Percentiles rank a stretch among this genome's conserved stretches.
Evolutionary conservation across 1,140 invertebrate species (phyloP).

Genomic region (Pachyrhynchus sulphureomaculatus): DNA sequence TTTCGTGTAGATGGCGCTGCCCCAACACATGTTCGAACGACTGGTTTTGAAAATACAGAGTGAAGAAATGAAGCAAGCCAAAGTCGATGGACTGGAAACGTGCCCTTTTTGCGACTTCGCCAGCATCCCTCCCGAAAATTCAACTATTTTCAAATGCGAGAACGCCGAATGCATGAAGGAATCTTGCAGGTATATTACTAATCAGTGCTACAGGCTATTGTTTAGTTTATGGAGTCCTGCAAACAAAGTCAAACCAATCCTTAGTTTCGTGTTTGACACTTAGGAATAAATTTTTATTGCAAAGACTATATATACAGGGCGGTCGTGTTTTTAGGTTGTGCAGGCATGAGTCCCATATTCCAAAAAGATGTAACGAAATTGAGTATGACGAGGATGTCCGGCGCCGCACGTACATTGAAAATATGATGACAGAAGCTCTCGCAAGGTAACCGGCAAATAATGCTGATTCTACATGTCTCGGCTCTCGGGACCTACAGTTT

Average conservation of each 20-base stretch:
- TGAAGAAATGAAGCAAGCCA: constrained; percentile 61
- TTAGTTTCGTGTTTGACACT: constrained; percentile 51
- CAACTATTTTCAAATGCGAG: constrained; percentile 65
- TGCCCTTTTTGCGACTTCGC: constrained; percentile 69
- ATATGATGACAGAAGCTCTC: constrained; percentile 67
- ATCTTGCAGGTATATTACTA: constrained; percentile 52
- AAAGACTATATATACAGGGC: too few relatives aligned
- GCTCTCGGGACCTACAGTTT: too few relatives aligned
- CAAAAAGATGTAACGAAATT: constrained; percentile 63
- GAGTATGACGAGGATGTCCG: constrained; percentile 60
- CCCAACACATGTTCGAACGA: constrained; percentile 55
- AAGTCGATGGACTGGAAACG: constrained; percentile 60
- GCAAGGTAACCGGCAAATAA: too few relatives aligned
- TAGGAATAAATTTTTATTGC: too few relatives aligned
- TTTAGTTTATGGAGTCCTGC: constrained; percentile 48
- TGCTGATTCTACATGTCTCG: too few relatives aligned
- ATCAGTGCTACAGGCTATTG: neutral
- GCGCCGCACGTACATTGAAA: constrained; percentile 62
- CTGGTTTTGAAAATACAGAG: constrained; percentile 58
- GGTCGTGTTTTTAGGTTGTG: constrained; percentile 48
- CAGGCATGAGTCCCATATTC: constrained; percentile 65
- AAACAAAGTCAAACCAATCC: constrained; percentile 65
- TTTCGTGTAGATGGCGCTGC: constrained; percentile 25
- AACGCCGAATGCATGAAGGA: constrained; percentile 68
- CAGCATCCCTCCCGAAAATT: constrained; percentile 57